Evolutionary conservation across 1,140 invertebrate species (phyloP).

Genomic region (Lerema accius): DNA sequence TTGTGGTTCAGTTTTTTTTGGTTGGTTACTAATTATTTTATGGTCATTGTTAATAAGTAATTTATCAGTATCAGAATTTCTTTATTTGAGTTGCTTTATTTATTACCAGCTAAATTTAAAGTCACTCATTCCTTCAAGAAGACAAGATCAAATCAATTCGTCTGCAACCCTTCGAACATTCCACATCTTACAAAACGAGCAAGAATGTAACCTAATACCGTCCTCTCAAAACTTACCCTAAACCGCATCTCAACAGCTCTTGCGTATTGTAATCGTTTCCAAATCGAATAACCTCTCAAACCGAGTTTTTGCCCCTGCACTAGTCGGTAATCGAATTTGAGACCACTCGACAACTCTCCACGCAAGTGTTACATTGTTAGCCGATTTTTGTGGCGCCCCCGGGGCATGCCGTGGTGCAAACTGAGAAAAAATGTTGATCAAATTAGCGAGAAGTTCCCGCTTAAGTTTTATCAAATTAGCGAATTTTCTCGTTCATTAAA

Average conservation of each 20-base stretch:
- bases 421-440: neutral
- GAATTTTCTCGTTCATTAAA: neutral
- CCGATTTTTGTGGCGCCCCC: slow-evolving; percentile 58
- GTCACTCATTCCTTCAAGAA: too few species aligned
- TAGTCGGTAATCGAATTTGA: slow-evolving; percentile 75
- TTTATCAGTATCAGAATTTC: too few species aligned
- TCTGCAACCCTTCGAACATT: too few species aligned
- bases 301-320: slow-evolving; percentile 69
- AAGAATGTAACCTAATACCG: slow-evolving; percentile 31
- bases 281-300: slow-evolving; percentile 77
- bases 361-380: slow-evolving; percentile 75
- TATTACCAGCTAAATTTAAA: too few species aligned
- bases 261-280: slow-evolving; percentile 68
- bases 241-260: slow-evolving; percentile 59
- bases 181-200: too few species aligned
- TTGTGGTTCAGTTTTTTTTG: too few species aligned
- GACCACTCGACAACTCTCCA: slow-evolving; percentile 72
- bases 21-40: too few species aligned
- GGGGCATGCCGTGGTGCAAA: slow-evolving; percentile 9
- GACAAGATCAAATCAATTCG: too few species aligned
- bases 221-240: slow-evolving; percentile 30
- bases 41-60: too few species aligned
- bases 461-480: too few species aligned
- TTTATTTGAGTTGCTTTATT: too few species aligned
- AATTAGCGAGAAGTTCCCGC: neutral